Evolutionary conservation across 2,888 invertebrate species (phyloP).

Genomic region (Oligia strigilis): DNA sequence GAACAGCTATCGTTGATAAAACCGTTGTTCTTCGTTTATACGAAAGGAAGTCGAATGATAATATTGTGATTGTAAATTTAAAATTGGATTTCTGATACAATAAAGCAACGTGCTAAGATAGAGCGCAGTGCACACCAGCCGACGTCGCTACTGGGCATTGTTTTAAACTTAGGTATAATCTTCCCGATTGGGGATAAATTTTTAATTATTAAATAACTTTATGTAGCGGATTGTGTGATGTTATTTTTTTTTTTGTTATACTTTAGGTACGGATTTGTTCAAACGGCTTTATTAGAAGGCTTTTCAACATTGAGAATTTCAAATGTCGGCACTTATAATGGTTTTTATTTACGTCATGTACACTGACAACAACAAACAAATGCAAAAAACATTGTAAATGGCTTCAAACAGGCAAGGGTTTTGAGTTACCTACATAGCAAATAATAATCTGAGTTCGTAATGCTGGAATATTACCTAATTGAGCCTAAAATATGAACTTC

Average conservation of each 20-base stretch:
- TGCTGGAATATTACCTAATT: constrained; percentile 9
- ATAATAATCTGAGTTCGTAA: constrained; percentile 20
- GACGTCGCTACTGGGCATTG: constrained; percentile 34
- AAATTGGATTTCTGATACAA: constrained; percentile 64
- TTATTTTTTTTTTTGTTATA: not conserved
- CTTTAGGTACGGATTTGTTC: not conserved
- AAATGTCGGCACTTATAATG: no score
- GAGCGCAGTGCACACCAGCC: constrained; percentile 13
- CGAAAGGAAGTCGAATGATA: constrained; percentile 67
- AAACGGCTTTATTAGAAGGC: no score
- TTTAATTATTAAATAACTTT: constrained; percentile 38
- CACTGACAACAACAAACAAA: not conserved
- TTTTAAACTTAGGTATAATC: constrained; percentile 50
- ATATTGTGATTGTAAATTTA: constrained; percentile 59
- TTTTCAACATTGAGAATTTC: no score
- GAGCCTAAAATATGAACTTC: constrained; percentile 9
- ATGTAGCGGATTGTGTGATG: not conserved
- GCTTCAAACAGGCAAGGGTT: constrained; percentile 25
- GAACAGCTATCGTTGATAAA: constrained; percentile 77
- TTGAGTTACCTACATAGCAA: constrained; percentile 9
- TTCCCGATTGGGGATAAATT: constrained; percentile 11
- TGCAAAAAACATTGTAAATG: constrained; percentile 9
- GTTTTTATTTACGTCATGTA: constrained; percentile 14
- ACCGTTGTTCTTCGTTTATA: constrained; percentile 75
- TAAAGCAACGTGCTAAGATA: constrained; percentile 31